Percentiles rank a stretch among this genome's conserved stretches.
phyloP scores from a whole-genome alignment of 2,888 invertebrate genomes.

The Thysanoteuthis rhombus region DNA sequence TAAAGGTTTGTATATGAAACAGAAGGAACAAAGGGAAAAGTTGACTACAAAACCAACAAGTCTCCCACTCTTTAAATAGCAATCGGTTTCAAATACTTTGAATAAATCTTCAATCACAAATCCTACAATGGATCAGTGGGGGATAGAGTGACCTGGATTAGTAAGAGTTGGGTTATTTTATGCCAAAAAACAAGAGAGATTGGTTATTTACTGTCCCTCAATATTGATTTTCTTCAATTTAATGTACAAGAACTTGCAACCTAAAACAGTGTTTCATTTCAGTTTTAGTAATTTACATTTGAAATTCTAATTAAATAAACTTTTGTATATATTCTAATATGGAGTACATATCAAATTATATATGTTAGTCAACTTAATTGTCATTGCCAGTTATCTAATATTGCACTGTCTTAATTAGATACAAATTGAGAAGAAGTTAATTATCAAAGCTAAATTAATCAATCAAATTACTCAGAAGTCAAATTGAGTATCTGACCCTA shows the following conservation, averaged over 20 bases:
- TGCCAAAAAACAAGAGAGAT: neutral
- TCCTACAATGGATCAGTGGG: neutral
- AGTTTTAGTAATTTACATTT: neutral
- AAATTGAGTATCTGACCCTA: neutral
- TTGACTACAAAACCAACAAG: neutral
- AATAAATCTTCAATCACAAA: neutral
- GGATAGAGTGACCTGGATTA: neutral
- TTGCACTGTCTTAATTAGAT: neutral
- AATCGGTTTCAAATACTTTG: neutral
- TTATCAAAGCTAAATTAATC: neutral
- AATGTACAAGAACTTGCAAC: neutral
- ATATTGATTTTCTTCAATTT: neutral
- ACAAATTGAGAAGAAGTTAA: slow-evolving; percentile 12
- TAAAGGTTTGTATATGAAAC: neutral
- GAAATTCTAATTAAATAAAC: neutral
- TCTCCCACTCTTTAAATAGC: neutral
- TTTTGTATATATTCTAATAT: neutral
- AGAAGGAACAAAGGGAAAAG: neutral
- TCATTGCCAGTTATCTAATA: neutral
- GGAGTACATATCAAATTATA: neutral
- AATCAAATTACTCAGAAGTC: neutral
- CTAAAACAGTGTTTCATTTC: neutral
- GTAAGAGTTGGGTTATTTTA: neutral
- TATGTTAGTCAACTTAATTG: neutral
- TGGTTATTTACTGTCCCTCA: neutral